phyloP scores from a whole-genome alignment of 2,888 invertebrate genomes.

The Coenonympha arcania region DNA sequence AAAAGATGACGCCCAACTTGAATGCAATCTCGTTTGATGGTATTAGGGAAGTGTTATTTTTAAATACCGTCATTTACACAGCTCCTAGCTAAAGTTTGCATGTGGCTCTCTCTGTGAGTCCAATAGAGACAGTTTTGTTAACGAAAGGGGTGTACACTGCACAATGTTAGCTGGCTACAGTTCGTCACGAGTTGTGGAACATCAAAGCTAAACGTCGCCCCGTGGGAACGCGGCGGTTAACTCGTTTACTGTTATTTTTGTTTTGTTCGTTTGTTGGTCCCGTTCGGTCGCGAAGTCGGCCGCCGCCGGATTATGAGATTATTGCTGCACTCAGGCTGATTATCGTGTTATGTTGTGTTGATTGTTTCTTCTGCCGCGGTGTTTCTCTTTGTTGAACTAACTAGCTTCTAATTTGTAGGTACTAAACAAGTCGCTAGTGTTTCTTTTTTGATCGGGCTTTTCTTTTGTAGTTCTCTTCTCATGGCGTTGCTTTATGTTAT shows the following conservation, averaged over 20 bases:
- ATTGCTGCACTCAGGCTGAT: conserved; percentile 41
- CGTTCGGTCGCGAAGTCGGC: conserved; percentile 28
- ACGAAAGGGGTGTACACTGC: conserved; percentile 12
- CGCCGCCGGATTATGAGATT: conserved; percentile 50
- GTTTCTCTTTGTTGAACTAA: neutral
- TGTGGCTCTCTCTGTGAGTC: neutral
- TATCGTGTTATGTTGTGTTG: conserved; percentile 24
- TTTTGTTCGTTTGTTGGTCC: conserved; percentile 27
- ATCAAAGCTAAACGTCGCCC: conserved; percentile 46
- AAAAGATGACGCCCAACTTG: no score
- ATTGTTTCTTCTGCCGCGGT: conserved; percentile 13
- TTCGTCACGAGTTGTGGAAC: conserved; percentile 34
- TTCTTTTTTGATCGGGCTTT: no score
- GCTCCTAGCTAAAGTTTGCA: neutral
- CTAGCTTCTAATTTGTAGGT: neutral
- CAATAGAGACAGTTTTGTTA: conserved; percentile 6
- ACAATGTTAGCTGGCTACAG: conserved; percentile 15
- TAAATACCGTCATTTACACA: no score
- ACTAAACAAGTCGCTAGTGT: neutral
- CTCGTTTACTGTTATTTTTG: conserved; percentile 50
- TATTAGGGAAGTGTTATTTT: no score
- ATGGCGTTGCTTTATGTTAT: no score
- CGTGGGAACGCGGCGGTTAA: conserved; percentile 56
- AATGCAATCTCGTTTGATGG: no score
- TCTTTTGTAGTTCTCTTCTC: no score